A percentile compares a stretch with the other conserved stretches of the same genome.
These are phyloP conservation scores for Drosophila kuntzei DNA, from an alignment of 2,888 invertebrate genomes.

Conservation along the genomic window DNA sequence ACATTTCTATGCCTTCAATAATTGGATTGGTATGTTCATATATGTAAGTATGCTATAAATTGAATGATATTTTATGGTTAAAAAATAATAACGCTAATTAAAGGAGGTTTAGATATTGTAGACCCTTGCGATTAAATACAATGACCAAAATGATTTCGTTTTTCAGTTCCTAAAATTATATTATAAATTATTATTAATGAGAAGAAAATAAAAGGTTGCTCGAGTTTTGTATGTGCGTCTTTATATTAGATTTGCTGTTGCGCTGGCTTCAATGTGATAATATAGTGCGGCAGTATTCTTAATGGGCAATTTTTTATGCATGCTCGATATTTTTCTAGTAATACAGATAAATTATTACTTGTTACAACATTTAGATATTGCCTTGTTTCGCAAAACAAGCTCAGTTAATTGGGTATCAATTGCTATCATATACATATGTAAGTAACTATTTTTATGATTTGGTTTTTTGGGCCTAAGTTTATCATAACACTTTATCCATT, in stretches of 20 bases:
- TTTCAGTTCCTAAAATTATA: not conserved
- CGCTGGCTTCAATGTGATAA: not conserved
- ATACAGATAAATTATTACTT: slow-evolving; percentile 7
- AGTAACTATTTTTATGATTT: not conserved
- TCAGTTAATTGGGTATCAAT: slow-evolving; percentile 6
- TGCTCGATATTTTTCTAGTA: not conserved
- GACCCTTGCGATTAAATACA: not conserved
- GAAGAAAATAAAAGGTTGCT: not conserved
- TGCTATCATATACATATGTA: slow-evolving; percentile 7
- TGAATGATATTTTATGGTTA: not conserved
- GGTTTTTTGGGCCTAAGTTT: slow-evolving; percentile 12
- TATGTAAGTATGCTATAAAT: not conserved
- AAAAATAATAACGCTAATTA: not conserved
- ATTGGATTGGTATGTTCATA: not conserved
- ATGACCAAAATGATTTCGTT: not conserved
- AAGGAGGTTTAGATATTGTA: not conserved
- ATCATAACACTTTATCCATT: slow-evolving; percentile 11
- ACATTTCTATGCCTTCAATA: not conserved
- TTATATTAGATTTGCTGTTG: not conserved
- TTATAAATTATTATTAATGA: not conserved
- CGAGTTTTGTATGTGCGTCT: not conserved
- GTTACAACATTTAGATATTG: slow-evolving; percentile 14
- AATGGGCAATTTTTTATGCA: not conserved
- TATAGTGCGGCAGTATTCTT: not conserved
- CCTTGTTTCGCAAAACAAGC: slow-evolving; percentile 18